Conservation (phyloP, 2,113 vertebrate genomes). For the Muntiacus reevesi region DNA sequence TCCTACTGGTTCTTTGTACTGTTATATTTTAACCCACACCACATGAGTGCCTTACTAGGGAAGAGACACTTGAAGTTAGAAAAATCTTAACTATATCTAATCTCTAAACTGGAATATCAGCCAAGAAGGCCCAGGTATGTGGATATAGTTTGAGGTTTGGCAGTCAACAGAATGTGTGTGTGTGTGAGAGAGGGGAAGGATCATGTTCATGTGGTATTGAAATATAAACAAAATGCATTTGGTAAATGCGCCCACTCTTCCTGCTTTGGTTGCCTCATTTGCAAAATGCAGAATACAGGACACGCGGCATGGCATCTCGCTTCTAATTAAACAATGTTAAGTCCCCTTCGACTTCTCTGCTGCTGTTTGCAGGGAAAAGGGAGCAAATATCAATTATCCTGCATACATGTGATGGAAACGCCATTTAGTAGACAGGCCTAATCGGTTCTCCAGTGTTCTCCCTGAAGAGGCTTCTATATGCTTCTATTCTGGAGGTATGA, state of each 20-base stretch:
- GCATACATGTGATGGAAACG: not conserved
- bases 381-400: not conserved
- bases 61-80: not conserved
- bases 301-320: not conserved
- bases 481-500: not conserved
- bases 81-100: not conserved
- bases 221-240: not conserved
- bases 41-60: not conserved
- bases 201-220: not conserved
- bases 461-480: not conserved
- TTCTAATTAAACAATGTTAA: not conserved
- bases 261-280: not conserved
- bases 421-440: not conserved
- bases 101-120: not conserved
- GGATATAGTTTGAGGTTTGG: not conserved
- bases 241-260: not conserved
- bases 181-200: not conserved
- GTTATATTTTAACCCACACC: not conserved
- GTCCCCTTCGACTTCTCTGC: not conserved
- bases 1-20: not conserved
- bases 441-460: not conserved
- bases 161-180: not conserved
- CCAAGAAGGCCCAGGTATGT: not conserved
- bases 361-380: not conserved
- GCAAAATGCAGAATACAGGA: not conserved